Conservation (phyloP, 2,113 vertebrate species). For the Apistogramma diplotaenia region DNA sequence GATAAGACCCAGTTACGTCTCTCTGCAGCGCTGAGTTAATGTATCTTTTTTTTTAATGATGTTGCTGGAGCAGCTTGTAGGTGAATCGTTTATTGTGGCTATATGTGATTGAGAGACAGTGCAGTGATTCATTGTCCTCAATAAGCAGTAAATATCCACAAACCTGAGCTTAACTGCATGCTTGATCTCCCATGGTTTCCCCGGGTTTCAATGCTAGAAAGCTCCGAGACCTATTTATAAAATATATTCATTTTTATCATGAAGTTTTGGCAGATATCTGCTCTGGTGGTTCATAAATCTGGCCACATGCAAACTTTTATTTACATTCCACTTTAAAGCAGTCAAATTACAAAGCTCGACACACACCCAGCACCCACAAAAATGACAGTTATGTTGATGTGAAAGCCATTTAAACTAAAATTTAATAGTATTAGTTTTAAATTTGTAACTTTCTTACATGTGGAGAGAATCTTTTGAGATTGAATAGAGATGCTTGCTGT, state of each 20-base stretch:
- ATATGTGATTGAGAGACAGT: conserved; percentile 25
- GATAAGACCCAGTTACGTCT: background rate
- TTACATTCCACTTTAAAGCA: background rate
- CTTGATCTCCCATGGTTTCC: background rate
- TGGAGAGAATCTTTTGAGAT: background rate
- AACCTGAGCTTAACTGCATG: background rate
- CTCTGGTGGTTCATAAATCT: background rate
- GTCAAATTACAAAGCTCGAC: background rate
- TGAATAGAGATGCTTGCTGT: background rate
- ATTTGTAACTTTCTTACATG: background rate
- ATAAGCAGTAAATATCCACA: background rate
- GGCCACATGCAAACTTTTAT: background rate
- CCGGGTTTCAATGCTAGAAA: background rate
- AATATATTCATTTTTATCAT: background rate
- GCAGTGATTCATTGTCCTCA: conserved; percentile 41
- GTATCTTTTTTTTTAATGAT: background rate
- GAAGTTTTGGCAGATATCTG: background rate
- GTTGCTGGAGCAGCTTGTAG: conserved; percentile 15
- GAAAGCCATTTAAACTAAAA: background rate
- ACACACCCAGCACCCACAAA: background rate
- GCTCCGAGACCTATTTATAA: background rate
- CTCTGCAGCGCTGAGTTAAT: background rate
- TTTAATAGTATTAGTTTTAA: background rate
- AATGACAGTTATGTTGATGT: background rate
- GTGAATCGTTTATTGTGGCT: conserved; percentile 15